phyloP scores from a whole-genome alignment of 2,113 vertebrate genomes.

The Scartelaos histophorus region DNA sequence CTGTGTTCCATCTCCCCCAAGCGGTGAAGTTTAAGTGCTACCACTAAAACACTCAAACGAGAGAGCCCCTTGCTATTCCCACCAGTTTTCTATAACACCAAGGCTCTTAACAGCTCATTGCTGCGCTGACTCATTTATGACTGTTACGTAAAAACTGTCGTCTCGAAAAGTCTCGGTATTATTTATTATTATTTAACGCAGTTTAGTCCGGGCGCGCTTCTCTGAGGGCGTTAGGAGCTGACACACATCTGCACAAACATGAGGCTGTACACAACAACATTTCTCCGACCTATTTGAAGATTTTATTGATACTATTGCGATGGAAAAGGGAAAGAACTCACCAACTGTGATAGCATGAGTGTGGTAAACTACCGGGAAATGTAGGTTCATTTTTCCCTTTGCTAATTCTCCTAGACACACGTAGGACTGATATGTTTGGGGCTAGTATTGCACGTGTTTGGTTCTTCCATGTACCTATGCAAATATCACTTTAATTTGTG shows the following conservation, averaged over 20 bases:
- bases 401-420: conserved; percentile 1
- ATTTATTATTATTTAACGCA: no score
- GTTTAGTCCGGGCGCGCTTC: not conserved
- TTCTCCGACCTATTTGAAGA: not conserved
- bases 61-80: not conserved
- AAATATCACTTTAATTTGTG: not conserved
- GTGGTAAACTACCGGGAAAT: not conserved
- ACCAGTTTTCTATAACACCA: not conserved
- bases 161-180: no score
- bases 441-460: not conserved
- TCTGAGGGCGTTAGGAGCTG: not conserved
- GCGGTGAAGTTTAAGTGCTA: conserved; percentile 13
- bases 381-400: not conserved
- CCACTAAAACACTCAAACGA: not conserved
- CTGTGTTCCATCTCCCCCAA: conserved; percentile 54
- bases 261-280: not conserved
- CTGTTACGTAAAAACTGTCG: not conserved
- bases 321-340: not conserved
- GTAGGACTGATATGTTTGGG: not conserved
- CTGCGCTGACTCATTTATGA: not conserved
- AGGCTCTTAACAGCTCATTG: not conserved
- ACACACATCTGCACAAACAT: not conserved
- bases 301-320: not conserved
- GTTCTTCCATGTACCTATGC: not conserved
- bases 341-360: not conserved